A percentile compares a stretch with the other conserved stretches of the same genome.
Evolutionary conservation across 2,113 vertebrate genomes (phyloP).

Genomic region (Oenanthe oenanthe): DNA sequence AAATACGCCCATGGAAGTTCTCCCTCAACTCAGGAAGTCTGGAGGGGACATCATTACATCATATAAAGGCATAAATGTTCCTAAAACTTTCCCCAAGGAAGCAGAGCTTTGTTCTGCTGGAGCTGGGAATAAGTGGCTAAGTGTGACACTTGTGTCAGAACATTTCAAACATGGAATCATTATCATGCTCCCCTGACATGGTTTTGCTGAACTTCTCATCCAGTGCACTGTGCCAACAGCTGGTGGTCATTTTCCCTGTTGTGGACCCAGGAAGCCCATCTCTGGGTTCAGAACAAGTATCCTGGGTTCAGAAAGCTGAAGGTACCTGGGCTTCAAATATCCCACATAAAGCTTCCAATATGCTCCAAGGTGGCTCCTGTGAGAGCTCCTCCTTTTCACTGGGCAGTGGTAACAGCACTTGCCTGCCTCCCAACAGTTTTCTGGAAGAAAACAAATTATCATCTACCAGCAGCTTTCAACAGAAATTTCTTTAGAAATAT

Average conservation of each 20-base stretch:
- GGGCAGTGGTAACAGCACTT: background rate
- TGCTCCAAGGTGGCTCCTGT: background rate
- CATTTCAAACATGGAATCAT: background rate
- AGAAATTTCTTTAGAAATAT: background rate
- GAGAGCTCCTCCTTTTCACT: background rate
- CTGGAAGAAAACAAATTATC: background rate
- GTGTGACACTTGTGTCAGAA: background rate
- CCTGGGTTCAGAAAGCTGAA: background rate
- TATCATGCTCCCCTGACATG: background rate
- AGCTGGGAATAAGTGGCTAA: background rate
- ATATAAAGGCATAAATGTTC: background rate
- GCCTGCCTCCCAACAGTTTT: background rate
- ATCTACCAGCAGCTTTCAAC: background rate
- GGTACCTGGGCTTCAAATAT: background rate
- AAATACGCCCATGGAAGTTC: background rate
- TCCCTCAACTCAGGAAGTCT: background rate
- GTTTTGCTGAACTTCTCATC: background rate
- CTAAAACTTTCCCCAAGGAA: background rate
- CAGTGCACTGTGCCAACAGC: accelerated
- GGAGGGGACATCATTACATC: background rate
- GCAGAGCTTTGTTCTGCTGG: background rate
- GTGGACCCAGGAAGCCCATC: background rate
- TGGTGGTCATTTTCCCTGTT: background rate
- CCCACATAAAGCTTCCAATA: background rate
- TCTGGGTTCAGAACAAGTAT: background rate